Base-by-base conservation (phyloP, 1,140 invertebrate genomes). In the Eubasilissa regina region DNA sequence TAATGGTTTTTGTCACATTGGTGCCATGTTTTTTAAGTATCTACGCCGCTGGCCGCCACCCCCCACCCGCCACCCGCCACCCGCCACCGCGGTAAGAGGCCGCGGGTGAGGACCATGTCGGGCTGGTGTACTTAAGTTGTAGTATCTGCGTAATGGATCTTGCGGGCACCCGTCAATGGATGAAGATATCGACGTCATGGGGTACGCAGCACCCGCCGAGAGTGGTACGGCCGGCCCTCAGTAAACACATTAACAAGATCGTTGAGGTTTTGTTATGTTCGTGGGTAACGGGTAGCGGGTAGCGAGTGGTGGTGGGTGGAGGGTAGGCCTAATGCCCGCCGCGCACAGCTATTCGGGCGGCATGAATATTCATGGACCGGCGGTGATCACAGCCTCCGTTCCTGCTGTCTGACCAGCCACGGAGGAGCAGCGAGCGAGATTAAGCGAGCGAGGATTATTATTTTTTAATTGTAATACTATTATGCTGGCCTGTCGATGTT, bases 221-320 rank as follows among this genome's bases (percentile, higher is more conserved):
- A 19, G 15, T 8, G 17, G 55, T 8, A 3, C 55, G 60, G n/a
- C 35, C n/a, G 19, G 44, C n/a, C 64, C 3, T 68, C 64, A 17
- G 44, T 68, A 68, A 68, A 68, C 64, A 68, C 64, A 68, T 68
- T 68, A 68, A 68, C 64, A 68, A 17, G 64, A 47, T 68, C 64
- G 64, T 48, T 44, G 62, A n/a, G 62, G 62, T 66, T 45, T 66
- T 21, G 58, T 12, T 62, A 25, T 64, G 60, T 64, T 35, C 35
- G 13, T n/a, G 7, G 60, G 10, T 11, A 17, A 9, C 0, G n/a
- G 0, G 10, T 17, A 55, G 51, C n/a, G 4, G 51, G n/a, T 55
- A n/a, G 17, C 58, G 10, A 25, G 19, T 8, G 58, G 58, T 11
- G 6, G 17, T 43, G 25, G 19, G 4, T 21, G 10, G 19, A 19